A percentile compares a stretch with the other conserved stretches of the same genome.
Evolutionary conservation across 2,113 vertebrate species (phyloP).

Genomic region (Aphyosemion australe): DNA sequence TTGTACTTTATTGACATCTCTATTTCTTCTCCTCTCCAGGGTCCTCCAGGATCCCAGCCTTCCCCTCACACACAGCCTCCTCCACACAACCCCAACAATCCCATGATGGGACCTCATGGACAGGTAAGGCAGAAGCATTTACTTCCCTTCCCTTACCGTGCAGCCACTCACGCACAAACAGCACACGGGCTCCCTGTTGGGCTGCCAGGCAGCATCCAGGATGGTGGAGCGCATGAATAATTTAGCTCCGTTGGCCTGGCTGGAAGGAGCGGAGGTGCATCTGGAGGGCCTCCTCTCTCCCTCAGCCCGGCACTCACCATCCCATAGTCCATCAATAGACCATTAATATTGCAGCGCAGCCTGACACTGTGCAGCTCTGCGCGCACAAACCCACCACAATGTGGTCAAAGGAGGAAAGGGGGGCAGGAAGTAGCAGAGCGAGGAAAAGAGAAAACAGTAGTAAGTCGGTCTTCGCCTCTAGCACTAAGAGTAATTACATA

Average conservation of each 20-base stretch:
- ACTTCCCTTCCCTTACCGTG: constrained; percentile 5
- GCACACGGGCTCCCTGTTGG: constrained; percentile 42
- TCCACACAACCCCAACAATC: constrained; percentile 81
- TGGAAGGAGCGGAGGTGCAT: constrained; percentile 72
- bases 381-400: constrained; percentile 54
- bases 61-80: constrained; percentile 82
- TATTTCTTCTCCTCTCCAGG: constrained; percentile 70
- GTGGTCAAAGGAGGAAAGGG: constrained; percentile 23
- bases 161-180: constrained; percentile 21
- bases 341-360: constrained; percentile 78
- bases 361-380: constrained; percentile 60
- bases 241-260: constrained; percentile 72
- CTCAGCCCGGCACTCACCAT: constrained; percentile 70
- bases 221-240: constrained; percentile 74
- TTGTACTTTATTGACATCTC: constrained; percentile 24
- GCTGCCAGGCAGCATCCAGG: constrained; percentile 47
- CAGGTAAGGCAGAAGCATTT: constrained; percentile 75
- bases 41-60: constrained; percentile 81
- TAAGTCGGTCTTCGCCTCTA: constrained; percentile 33
- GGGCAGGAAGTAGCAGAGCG: background rate
- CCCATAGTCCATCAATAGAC: constrained; percentile 78
- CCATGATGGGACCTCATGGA: constrained; percentile 83
- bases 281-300: constrained; percentile 64
- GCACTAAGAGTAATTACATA: constrained; percentile 53
- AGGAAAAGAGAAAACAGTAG: constrained; percentile 25